Conservation (phyloP, 1,140 invertebrate genomes). For the Proctacanthus coquilletti region DNA sequence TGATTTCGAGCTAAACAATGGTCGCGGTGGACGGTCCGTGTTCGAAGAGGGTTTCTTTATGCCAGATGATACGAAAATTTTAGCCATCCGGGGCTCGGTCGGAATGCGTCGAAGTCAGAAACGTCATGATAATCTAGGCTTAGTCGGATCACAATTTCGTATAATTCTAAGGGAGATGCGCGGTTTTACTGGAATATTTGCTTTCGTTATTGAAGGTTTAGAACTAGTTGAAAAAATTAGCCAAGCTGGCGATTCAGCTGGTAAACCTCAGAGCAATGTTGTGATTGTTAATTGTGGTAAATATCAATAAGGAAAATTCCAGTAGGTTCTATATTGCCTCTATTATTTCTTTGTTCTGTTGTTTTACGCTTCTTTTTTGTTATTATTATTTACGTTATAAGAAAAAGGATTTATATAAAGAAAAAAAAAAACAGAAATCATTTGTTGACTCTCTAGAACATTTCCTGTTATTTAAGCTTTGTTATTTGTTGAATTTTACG, state of each 20-base stretch:
- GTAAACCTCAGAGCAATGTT: constrained; percentile 59
- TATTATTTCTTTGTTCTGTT: too few relatives aligned
- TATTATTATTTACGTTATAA: too few relatives aligned
- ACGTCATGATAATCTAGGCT: constrained; percentile 58
- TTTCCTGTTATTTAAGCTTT: too few relatives aligned
- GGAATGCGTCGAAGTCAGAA: constrained; percentile 72
- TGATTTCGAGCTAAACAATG: constrained; percentile 68
- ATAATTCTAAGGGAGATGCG: constrained; percentile 66
- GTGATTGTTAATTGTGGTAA: constrained; percentile 61
- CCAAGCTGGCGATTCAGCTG: constrained; percentile 55
- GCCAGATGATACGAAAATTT: constrained; percentile 64
- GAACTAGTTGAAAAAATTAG: constrained; percentile 67
- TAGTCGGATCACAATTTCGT: constrained; percentile 72
- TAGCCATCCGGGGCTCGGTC: constrained; percentile 58
- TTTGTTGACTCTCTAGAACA: too few relatives aligned
- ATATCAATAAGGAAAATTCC: constrained; percentile 35
- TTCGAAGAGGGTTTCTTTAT: constrained; percentile 64
- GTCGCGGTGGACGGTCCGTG: constrained; percentile 59
- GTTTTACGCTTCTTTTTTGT: too few relatives aligned
- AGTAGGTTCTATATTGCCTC: too few relatives aligned
- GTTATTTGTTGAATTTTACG: too few relatives aligned
- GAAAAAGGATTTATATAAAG: too few relatives aligned
- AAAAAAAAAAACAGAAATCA: too few relatives aligned
- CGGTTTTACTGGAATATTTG: constrained; percentile 70
- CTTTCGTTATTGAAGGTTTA: constrained; percentile 62